A percentile compares a stretch with the other conserved stretches of the same genome.
Conservation (phyloP, 2,888 invertebrate genomes). For the Lasioglossum villosulum region DNA sequence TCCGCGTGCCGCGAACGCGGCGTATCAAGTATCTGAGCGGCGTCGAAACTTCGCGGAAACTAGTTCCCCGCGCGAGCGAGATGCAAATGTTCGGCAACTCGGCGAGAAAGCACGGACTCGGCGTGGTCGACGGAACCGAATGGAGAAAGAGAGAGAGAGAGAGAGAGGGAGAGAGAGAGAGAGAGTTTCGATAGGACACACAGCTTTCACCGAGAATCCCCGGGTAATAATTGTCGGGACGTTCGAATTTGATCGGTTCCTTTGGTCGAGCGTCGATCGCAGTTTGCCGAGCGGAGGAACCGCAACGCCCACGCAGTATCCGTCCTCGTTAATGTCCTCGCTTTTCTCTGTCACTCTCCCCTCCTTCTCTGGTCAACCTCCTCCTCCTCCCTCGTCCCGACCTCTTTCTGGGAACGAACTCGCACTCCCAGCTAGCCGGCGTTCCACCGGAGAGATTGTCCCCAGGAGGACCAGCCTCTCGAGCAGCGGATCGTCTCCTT, state of each 20-base stretch:
- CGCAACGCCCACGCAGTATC: conserved; percentile 57
- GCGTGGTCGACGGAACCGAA: not conserved
- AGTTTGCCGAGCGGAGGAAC: conserved; percentile 40
- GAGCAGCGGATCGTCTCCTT: conserved; percentile 22
- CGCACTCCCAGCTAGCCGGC: conserved; percentile 16
- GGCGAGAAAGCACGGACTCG: not conserved
- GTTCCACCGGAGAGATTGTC: conserved; percentile 47
- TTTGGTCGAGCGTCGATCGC: conserved; percentile 10
- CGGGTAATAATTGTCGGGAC: conserved; percentile 3
- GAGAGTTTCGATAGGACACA: not conserved
- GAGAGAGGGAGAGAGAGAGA: not conserved
- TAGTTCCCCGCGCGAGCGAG: not conserved
- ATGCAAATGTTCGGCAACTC: conserved; percentile 10
- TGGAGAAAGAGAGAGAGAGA: not conserved
- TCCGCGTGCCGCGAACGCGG: not conserved
- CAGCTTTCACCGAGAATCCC: not conserved
- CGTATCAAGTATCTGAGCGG: not conserved
- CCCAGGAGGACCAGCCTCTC: conserved; percentile 44
- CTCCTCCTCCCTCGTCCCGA: conserved; percentile 1
- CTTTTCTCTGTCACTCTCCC: conserved; percentile 19
- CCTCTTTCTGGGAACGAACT: conserved; percentile 9
- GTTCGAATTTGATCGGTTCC: conserved; percentile 15
- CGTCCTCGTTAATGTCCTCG: conserved; percentile 32
- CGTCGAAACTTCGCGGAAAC: conserved; percentile 1
- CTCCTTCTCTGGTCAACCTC: conserved; percentile 4